Conservation (phyloP, 1,140 invertebrate species). For the Grapholita molesta region DNA sequence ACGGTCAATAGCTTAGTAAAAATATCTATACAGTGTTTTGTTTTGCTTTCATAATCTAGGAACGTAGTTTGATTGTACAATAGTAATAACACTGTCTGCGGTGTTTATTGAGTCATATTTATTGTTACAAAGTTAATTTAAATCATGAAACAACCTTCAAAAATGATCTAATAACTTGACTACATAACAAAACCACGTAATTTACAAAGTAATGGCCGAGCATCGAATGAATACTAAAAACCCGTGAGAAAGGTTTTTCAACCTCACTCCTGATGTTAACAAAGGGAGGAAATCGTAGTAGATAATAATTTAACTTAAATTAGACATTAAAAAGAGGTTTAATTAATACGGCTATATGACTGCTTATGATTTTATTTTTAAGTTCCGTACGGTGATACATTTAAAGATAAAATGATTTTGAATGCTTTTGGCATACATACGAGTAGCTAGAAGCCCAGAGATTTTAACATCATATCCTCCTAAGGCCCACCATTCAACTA, state of each 20-base stretch:
- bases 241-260: background rate
- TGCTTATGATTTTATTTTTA: background rate
- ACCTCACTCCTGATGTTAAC: background rate
- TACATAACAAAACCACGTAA: constrained; percentile 5
- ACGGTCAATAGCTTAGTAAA: too few species aligned
- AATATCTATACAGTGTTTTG: too few species aligned
- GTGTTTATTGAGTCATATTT: background rate
- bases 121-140: background rate
- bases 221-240: constrained; percentile 9
- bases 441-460: too few species aligned
- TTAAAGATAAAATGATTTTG: too few species aligned
- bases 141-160: background rate
- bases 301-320: background rate
- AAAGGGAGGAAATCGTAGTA: background rate
- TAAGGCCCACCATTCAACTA: too few species aligned
- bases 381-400: too few species aligned
- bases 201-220: background rate
- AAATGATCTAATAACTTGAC: background rate
- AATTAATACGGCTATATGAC: background rate
- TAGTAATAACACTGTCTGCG: too few species aligned
- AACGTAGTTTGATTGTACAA: too few species aligned
- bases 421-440: too few species aligned
- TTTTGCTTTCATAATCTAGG: too few species aligned
- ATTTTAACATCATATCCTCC: too few species aligned
- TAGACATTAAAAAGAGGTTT: background rate